These are phyloP conservation scores for Acanthopleura granulata DNA, from an alignment of 2,888 invertebrate species.

Conservation along the genomic window DNA sequence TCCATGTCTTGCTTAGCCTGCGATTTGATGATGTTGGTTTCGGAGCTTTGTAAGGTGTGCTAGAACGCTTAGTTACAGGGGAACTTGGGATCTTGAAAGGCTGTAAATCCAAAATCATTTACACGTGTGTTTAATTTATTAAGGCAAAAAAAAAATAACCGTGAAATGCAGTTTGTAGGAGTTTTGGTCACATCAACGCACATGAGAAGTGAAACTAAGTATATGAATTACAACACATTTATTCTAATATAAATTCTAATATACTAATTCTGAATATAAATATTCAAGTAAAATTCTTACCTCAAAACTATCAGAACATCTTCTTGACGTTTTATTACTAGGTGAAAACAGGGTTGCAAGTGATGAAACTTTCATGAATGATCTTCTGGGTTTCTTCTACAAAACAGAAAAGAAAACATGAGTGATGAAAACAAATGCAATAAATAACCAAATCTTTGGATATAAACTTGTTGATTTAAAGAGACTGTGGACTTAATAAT, in stretches of 20 bases:
- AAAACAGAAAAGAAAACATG: constrained; percentile 28
- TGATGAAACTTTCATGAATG: constrained; percentile 55
- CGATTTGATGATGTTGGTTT: constrained; percentile 55
- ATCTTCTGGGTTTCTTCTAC: constrained; percentile 53
- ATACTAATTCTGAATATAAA: too few relatives aligned
- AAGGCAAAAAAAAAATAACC: background rate
- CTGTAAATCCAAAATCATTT: background rate
- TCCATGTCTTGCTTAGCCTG: constrained; percentile 61
- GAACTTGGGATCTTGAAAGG: constrained; percentile 52
- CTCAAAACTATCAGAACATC: constrained; percentile 16
- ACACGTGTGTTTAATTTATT: background rate
- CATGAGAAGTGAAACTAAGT: too few relatives aligned
- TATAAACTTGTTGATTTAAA: too few relatives aligned
- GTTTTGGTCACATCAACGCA: too few relatives aligned
- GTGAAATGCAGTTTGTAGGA: background rate
- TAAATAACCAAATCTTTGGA: background rate
- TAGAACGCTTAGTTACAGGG: constrained; percentile 28
- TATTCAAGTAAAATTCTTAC: background rate
- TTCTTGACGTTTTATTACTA: background rate
- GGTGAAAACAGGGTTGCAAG: constrained; percentile 58
- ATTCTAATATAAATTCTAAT: too few relatives aligned
- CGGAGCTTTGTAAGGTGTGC: constrained; percentile 55
- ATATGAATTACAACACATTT: too few relatives aligned
- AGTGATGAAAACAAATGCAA: background rate
- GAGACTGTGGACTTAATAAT: too few relatives aligned